phyloP scores from a whole-genome alignment of 1,140 invertebrate species.

The Aphaenogaster rudis region DNA sequence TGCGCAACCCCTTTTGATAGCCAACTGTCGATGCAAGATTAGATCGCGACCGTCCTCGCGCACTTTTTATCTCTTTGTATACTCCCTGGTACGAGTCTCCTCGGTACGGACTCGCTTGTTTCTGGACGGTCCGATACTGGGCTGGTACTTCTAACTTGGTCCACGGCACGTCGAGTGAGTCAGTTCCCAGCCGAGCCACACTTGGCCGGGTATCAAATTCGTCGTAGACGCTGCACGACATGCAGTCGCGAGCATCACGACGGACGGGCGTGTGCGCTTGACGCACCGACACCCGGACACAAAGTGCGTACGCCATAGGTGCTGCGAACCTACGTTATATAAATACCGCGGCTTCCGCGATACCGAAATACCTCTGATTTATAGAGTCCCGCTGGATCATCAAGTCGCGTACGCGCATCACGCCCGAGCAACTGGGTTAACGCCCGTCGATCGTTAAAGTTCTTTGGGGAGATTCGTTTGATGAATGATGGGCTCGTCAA shows the following conservation, averaged over 20 bases:
- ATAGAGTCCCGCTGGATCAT: slow-evolving; percentile 69
- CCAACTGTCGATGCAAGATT: slow-evolving; percentile 28
- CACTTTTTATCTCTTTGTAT: neutral
- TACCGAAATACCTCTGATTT: slow-evolving; percentile 85
- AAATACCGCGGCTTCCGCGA: slow-evolving; percentile 82
- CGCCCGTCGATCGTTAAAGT: slow-evolving; percentile 75
- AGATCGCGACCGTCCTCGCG: neutral
- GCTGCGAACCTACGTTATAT: slow-evolving; percentile 75
- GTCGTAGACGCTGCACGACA: slow-evolving; percentile 25
- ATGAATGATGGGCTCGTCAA: slow-evolving; percentile 38
- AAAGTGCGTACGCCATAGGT: slow-evolving; percentile 51
- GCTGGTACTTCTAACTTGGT: slow-evolving; percentile 21
- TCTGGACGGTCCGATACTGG: neutral
- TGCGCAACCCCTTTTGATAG: slow-evolving; percentile 30
- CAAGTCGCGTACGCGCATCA: slow-evolving; percentile 55
- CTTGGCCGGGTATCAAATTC: slow-evolving; percentile 81
- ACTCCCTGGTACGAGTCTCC: neutral
- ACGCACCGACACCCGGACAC: slow-evolving; percentile 20
- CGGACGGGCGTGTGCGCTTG: slow-evolving; percentile 54
- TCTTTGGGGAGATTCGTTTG: slow-evolving; percentile 31
- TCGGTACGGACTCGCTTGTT: neutral
- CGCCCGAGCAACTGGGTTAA: slow-evolving; percentile 78
- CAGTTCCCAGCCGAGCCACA: slow-evolving; percentile 50
- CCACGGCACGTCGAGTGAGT: slow-evolving; percentile 57
- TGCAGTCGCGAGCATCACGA: slow-evolving; percentile 68